phyloP scores from a whole-genome alignment of 2,797 vertebrate genomes.

The Leptoclinus maculatus region DNA sequence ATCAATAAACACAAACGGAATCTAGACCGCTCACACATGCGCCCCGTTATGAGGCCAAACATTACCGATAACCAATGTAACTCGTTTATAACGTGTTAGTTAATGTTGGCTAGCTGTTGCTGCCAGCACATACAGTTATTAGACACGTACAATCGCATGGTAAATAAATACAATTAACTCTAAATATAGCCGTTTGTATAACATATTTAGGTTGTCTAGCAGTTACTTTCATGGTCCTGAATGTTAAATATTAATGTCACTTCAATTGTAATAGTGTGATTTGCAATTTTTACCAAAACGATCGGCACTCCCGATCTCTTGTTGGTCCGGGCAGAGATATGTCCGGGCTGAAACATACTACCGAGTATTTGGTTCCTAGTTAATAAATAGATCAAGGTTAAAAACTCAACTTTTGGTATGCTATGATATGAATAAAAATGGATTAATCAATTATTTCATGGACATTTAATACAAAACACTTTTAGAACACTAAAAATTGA shows the following conservation, averaged over 20 bases:
- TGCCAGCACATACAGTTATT: neutral
- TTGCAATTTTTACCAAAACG: slow-evolving; percentile 31
- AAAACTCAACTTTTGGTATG: neutral
- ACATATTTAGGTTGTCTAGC: accelerated
- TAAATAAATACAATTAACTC: neutral
- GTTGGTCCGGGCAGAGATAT: slow-evolving; percentile 25
- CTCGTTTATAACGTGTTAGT: neutral
- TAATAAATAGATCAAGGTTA: neutral
- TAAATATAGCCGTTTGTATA: accelerated
- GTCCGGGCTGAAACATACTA: slow-evolving; percentile 36
- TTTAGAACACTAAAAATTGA: too few species aligned
- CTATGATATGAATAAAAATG: neutral
- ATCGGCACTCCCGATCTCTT: neutral
- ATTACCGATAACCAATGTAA: neutral
- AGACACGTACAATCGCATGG: neutral
- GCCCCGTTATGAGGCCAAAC: neutral
- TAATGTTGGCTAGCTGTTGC: slow-evolving; percentile 6
- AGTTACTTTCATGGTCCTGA: accelerated
- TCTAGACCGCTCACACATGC: accelerated
- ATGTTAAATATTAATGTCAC: neutral
- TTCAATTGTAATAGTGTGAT: neutral
- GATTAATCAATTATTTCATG: neutral
- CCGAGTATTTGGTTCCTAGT: neutral
- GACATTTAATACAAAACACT: neutral
- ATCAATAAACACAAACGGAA: accelerated